Percentiles rank a stretch among this genome's conserved stretches.
These are phyloP conservation scores for Vireo altiloquus DNA, from an alignment of 2,113 vertebrate genomes.

Conservation along the genomic window DNA sequence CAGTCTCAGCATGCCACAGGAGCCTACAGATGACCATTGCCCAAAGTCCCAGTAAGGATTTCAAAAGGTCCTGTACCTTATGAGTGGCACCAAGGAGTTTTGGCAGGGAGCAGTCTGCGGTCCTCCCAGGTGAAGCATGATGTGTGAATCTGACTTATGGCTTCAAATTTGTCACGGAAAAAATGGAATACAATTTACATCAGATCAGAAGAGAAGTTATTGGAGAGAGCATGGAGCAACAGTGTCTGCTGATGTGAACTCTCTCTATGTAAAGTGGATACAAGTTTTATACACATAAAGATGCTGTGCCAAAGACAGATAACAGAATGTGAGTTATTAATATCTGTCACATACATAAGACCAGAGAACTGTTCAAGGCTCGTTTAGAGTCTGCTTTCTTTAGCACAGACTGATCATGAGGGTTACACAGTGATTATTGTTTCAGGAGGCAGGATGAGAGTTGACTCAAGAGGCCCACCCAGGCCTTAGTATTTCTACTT, in stretches of 20 bases:
- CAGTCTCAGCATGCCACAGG: neutral
- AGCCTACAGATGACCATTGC: neutral
- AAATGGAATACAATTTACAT: neutral
- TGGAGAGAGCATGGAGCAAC: neutral
- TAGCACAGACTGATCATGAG: neutral
- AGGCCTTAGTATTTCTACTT: neutral
- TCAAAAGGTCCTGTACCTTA: neutral
- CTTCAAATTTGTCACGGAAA: neutral
- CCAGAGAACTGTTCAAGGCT: neutral
- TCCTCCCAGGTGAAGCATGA: neutral
- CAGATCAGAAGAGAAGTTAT: neutral
- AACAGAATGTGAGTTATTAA: neutral
- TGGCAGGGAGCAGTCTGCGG: neutral
- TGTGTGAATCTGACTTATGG: neutral
- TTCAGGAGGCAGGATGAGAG: neutral
- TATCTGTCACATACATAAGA: neutral
- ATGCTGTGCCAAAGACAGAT: neutral
- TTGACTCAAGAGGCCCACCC: neutral
- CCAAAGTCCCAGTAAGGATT: neutral
- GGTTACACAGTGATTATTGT: neutral
- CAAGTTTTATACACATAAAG: neutral
- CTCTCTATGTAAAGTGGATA: neutral
- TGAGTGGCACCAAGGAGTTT: neutral
- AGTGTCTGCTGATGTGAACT: neutral
- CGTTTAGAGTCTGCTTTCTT: neutral